These are phyloP conservation scores for Herpetotheres cachinnans DNA, from an alignment of 2,113 vertebrate genomes.

Conservation along the genomic window DNA sequence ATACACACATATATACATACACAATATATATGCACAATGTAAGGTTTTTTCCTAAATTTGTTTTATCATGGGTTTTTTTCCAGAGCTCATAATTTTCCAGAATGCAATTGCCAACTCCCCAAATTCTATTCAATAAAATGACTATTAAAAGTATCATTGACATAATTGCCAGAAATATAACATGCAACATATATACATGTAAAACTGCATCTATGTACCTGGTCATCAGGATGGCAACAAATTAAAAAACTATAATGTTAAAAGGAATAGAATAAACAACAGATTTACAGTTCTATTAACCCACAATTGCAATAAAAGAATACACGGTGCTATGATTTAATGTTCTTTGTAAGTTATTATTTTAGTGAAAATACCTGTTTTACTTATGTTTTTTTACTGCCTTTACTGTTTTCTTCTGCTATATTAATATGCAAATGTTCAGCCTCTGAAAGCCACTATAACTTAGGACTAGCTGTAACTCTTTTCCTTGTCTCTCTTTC, in stretches of 20 bases:
- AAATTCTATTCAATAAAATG: not conserved
- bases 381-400: rapidly evolving
- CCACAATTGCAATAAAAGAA: not conserved
- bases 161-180: not conserved
- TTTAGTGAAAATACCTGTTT: not conserved
- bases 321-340: not conserved
- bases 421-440: not conserved
- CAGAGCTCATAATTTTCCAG: not conserved
- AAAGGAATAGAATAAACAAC: not conserved
- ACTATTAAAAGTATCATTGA: not conserved
- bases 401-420: not conserved
- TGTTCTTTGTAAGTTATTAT: not conserved
- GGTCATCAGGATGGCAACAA: not conserved
- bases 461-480: not conserved
- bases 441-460: not conserved
- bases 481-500: not conserved
- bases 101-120: not conserved
- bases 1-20: too few species aligned
- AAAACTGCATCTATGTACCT: not conserved
- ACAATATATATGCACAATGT: too few species aligned
- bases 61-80: not conserved
- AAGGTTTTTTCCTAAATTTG: not conserved
- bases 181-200: not conserved
- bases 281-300: not conserved
- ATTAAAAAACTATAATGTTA: not conserved